A percentile compares a stretch with the other conserved stretches of the same genome.
Conservation (phyloP, 1,140 invertebrate species). For the Dinothrombium tinctorium region DNA sequence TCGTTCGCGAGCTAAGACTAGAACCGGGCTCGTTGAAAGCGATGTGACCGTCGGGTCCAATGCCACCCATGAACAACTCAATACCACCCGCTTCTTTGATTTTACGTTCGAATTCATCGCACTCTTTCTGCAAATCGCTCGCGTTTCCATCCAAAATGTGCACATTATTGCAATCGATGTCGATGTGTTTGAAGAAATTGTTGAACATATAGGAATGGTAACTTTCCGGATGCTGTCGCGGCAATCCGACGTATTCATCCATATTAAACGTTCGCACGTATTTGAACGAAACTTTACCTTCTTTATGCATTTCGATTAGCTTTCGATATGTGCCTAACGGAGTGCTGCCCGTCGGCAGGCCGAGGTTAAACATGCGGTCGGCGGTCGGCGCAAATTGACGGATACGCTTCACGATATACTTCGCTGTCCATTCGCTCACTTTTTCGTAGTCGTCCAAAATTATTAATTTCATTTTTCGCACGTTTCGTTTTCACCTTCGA, state of each 20-base stretch:
- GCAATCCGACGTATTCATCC: slow-evolving; percentile 93
- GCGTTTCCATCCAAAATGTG: slow-evolving; percentile 93
- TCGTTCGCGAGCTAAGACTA: slow-evolving; percentile 71
- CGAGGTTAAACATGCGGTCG: slow-evolving; percentile 71
- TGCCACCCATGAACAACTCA: slow-evolving; percentile 86
- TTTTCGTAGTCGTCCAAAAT: slow-evolving; percentile 59
- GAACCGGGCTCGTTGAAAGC: slow-evolving; percentile 92
- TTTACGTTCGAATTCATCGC: slow-evolving; percentile 57
- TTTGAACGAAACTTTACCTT: slow-evolving; percentile 80
- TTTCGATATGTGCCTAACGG: slow-evolving; percentile 86
- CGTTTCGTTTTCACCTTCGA: too few species aligned
- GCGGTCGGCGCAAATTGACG: slow-evolving; percentile 65
- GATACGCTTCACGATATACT: slow-evolving; percentile 81
- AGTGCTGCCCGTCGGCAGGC: slow-evolving; percentile 82
- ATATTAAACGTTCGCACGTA: slow-evolving; percentile 99
- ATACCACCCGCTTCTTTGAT: slow-evolving; percentile 76
- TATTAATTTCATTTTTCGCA: slow-evolving; percentile 77
- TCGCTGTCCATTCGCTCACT: slow-evolving; percentile 82
- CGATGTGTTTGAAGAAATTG: slow-evolving; percentile 88
- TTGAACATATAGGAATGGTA: slow-evolving; percentile 99
- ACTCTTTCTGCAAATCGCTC: slow-evolving; percentile 57
- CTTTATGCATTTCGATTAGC: slow-evolving; percentile 68
- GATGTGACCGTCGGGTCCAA: slow-evolving; percentile 97
- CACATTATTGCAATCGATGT: slow-evolving; percentile 78
- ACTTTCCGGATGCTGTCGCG: slow-evolving; percentile 80